Base-by-base conservation (phyloP, 2,888 invertebrate species). In the Trissonchulus latispiculum region DNA sequence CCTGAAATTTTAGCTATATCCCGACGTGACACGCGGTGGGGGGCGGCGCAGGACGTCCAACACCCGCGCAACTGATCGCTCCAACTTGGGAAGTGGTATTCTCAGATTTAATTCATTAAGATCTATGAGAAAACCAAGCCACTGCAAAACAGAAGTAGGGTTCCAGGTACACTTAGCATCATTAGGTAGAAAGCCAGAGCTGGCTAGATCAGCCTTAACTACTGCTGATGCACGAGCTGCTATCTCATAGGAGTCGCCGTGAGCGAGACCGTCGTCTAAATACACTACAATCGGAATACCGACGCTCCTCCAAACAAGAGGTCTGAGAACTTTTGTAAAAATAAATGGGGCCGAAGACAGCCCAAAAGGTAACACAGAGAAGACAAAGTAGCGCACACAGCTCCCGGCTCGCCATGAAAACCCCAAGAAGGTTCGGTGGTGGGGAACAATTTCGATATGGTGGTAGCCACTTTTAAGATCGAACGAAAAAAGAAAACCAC, bases 391-490 rank as follows among this genome's bases (percentile, higher is more conserved):
- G 8, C 28, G 8, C 15, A 8, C 15, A 15, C 15, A 8, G 28
- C 64, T 3, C 2, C 28, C 1, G 1, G n/a, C 32, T 2, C 33
- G 3, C 73, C 73, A 73, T 1, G 2, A 2, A 66, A 73, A 33
- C 28, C 73, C 73, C 32, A 73, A 32, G 23, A 59, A 73, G 15
- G 29, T 32, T 18, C 37, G 61, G 36, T 70, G 28, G 23, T 28
- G 32, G 18, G 18, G 61, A 1, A 36, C n/a, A 64, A 73, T 73
- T 8, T 59, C 48, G 8, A 73, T 35, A 32, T 73, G 73, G 35
- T 73, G 73, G 48, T 73, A 73, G 23, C 69, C 73, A 23, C 37
- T 37, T 29, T 73, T 73, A n/a, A 73, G 33, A 48, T 73, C 73
- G 36, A 73, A 73, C 1, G 31, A 32, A 1, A 61, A 36, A 33